phyloP scores from a whole-genome alignment of 2,888 invertebrate genomes.

The Hirtodrosophila cameraria region DNA sequence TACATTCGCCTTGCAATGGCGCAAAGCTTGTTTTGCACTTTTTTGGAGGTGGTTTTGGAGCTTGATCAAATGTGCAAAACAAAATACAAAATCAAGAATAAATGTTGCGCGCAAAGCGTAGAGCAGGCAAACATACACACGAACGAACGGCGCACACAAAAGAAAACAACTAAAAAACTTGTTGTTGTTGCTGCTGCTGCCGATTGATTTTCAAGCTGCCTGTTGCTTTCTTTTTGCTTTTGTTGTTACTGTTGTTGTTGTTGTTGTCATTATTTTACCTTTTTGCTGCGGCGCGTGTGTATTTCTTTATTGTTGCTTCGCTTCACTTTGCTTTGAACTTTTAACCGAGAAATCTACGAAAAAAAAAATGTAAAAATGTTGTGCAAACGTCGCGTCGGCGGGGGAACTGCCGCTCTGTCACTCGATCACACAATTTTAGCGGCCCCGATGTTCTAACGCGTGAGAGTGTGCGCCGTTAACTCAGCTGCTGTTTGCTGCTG shows the following conservation, averaged over 20 bases:
- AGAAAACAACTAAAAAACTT: conserved; percentile 64
- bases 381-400: conserved; percentile 54
- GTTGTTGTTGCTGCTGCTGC: conserved; percentile 45
- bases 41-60: conserved; percentile 71
- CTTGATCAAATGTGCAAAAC: conserved; percentile 60
- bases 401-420: conserved; percentile 42
- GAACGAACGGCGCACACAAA: conserved; percentile 61
- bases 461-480: conserved; percentile 63
- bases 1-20: conserved; percentile 37
- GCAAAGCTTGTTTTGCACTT: conserved; percentile 61
- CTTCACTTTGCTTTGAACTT: conserved; percentile 63
- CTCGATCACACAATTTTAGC: conserved; percentile 53
- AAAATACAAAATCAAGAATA: conserved; percentile 68
- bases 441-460: conserved; percentile 61
- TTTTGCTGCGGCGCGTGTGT: conserved; percentile 46
- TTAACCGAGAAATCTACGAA: conserved; percentile 64
- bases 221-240: conserved; percentile 49
- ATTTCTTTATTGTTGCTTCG: conserved; percentile 43
- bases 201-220: conserved; percentile 49
- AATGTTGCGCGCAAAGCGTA: conserved; percentile 57
- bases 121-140: conserved; percentile 54
- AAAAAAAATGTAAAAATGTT: conserved; percentile 48
- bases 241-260: conserved; percentile 31
- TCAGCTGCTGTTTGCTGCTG: conserved; percentile 58
- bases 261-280: conserved; percentile 33